Percentiles rank a stretch among this genome's conserved stretches.
phyloP scores from a whole-genome alignment of 2,888 invertebrate genomes.

The Bibio marci region DNA sequence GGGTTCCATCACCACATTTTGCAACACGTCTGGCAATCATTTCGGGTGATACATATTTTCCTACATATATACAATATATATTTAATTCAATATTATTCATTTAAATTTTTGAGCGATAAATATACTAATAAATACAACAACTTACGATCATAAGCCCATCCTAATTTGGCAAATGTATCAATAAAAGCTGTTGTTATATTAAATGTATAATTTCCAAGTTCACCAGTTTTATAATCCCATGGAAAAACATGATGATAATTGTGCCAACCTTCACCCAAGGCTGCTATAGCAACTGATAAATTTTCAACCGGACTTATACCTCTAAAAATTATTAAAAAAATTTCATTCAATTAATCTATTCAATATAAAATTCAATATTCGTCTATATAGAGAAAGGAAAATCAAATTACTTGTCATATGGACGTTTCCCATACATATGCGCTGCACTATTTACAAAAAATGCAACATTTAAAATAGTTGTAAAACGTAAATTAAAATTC shows the following conservation, averaged over 20 bases:
- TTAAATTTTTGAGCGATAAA: background rate
- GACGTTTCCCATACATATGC: constrained; percentile 82
- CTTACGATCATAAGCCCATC: constrained; percentile 66
- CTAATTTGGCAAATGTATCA: constrained; percentile 57
- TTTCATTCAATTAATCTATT: no score
- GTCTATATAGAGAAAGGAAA: constrained; percentile 2
- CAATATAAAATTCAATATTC: no score
- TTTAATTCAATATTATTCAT: background rate
- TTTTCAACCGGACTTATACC: constrained; percentile 58
- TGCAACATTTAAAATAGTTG: constrained; percentile 73
- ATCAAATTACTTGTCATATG: constrained; percentile 79
- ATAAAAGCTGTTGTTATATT: constrained; percentile 70
- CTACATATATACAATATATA: constrained; percentile 13
- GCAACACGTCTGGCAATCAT: constrained; percentile 39
- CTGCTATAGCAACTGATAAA: constrained; percentile 51
- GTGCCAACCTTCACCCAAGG: constrained; percentile 70
- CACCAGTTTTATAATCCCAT: constrained; percentile 51
- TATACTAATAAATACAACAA: no score
- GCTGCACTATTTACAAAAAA: constrained; percentile 92
- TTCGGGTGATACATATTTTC: constrained; percentile 37
- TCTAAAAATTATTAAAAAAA: constrained; percentile 26
- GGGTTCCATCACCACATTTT: constrained; percentile 42
- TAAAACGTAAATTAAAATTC: constrained; percentile 69
- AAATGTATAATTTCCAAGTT: constrained; percentile 40
- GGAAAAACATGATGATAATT: constrained; percentile 65